phyloP scores from a whole-genome alignment of 2,113 vertebrate species.

The Elaphurus davidianus region DNA sequence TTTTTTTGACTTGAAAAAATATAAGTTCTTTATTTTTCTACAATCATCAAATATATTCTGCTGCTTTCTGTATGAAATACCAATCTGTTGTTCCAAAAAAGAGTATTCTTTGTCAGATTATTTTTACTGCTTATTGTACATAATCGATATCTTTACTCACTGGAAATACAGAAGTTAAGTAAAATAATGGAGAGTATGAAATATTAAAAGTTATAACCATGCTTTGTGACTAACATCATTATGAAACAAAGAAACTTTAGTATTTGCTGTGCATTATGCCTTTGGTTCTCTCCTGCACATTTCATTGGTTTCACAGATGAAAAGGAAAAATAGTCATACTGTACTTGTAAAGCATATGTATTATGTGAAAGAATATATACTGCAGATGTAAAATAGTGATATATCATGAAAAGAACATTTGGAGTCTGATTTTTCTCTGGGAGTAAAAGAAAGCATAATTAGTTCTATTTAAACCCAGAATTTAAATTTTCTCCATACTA shows the following conservation, averaged over 20 bases:
- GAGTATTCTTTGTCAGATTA: not conserved
- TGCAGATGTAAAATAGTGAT: slow-evolving; percentile 37
- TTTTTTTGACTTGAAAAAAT: not conserved
- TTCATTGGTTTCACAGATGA: not conserved
- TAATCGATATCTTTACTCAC: not conserved
- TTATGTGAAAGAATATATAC: not conserved
- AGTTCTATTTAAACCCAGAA: slow-evolving; percentile 52
- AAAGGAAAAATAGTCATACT: not conserved
- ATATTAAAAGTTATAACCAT: not conserved
- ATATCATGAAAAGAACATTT: slow-evolving; percentile 32
- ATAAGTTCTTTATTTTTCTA: not conserved
- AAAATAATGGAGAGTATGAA: not conserved
- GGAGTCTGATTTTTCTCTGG: slow-evolving; percentile 19
- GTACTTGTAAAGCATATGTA: slow-evolving; percentile 10
- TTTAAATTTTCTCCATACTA: slow-evolving; percentile 54
- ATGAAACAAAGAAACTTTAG: not conserved
- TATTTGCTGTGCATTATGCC: not conserved
- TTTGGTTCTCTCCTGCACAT: not conserved
- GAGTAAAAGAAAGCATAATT: slow-evolving; percentile 51
- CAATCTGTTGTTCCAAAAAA: not conserved
- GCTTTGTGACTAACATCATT: not conserved
- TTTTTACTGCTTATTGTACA: not conserved
- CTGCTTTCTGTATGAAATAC: not conserved
- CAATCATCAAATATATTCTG: not conserved
- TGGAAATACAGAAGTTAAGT: not conserved